Conservation (phyloP, 2,888 invertebrate species). For the Agelastica alni region DNA sequence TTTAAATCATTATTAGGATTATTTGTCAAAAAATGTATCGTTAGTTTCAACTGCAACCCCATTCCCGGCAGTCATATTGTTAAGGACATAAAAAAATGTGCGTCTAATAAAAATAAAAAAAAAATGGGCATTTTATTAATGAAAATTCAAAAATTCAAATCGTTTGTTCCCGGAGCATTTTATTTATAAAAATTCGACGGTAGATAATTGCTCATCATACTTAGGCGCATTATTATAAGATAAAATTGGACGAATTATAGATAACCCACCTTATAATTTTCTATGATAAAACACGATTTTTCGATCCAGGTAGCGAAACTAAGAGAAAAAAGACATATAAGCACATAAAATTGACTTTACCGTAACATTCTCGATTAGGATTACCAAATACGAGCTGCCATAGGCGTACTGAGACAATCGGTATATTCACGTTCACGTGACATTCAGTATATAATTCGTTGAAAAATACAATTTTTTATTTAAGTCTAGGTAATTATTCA, state of each 20-base stretch:
- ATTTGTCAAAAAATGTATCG: no score
- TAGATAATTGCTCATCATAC: conserved; percentile 1
- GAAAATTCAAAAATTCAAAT: background rate
- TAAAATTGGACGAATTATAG: conserved; percentile 7
- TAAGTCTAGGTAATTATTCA: no score
- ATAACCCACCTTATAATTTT: conserved; percentile 27
- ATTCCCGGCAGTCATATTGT: no score
- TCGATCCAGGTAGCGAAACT: conserved; percentile 32
- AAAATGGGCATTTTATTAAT: no score
- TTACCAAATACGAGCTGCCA: background rate
- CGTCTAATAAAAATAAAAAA: no score
- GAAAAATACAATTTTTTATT: no score
- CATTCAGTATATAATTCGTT: no score
- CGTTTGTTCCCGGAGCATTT: background rate
- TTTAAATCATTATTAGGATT: no score
- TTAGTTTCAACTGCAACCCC: no score
- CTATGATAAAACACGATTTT: conserved; percentile 29
- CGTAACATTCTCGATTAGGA: conserved; percentile 23
- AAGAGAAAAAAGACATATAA: conserved; percentile 14
- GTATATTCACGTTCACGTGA: no score
- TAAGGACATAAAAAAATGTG: no score
- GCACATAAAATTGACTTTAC: conserved; percentile 19
- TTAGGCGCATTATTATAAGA: conserved; percentile 14
- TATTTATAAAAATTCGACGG: background rate
- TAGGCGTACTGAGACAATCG: no score